These are phyloP conservation scores for Shinisaurus crocodilurus DNA, from an alignment of 2,113 vertebrate genomes.

Conservation along the genomic window DNA sequence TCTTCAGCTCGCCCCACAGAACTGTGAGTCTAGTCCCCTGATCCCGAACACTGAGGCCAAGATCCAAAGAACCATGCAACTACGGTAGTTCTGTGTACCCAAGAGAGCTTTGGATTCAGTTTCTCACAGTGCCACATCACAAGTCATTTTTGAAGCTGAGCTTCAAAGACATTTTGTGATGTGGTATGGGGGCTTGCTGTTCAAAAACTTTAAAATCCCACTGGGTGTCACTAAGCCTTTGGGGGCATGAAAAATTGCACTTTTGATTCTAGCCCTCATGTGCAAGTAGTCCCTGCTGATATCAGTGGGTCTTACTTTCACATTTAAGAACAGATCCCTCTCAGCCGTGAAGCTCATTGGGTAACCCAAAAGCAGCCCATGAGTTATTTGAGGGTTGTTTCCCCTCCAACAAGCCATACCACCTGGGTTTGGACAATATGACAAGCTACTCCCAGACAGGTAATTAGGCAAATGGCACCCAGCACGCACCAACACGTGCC, in stretches of 20 bases:
- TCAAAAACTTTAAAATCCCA: neutral
- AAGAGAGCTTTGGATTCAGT: neutral
- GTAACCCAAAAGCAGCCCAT: too few relatives aligned
- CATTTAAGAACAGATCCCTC: neutral
- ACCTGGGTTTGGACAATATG: too few relatives aligned
- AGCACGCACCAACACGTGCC: too few relatives aligned
- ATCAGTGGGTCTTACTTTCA: neutral
- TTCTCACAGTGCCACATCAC: neutral
- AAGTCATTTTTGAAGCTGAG: neutral
- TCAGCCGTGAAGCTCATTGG: neutral
- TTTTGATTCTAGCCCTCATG: neutral
- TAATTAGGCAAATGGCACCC: too few relatives aligned
- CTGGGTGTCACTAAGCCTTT: neutral
- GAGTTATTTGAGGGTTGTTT: too few relatives aligned
- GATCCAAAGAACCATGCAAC: neutral
- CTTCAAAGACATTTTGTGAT: neutral
- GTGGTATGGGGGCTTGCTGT: neutral
- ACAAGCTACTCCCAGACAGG: too few relatives aligned
- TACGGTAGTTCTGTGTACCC: neutral
- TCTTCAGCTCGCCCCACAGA: neutral
- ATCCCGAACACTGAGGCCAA: neutral
- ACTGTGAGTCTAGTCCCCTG: neutral
- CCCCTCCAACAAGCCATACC: too few relatives aligned
- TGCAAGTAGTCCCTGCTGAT: neutral
- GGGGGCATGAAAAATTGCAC: neutral